phyloP scores from a whole-genome alignment of 2,888 invertebrate genomes.

The Agonopterix alstromeriana region DNA sequence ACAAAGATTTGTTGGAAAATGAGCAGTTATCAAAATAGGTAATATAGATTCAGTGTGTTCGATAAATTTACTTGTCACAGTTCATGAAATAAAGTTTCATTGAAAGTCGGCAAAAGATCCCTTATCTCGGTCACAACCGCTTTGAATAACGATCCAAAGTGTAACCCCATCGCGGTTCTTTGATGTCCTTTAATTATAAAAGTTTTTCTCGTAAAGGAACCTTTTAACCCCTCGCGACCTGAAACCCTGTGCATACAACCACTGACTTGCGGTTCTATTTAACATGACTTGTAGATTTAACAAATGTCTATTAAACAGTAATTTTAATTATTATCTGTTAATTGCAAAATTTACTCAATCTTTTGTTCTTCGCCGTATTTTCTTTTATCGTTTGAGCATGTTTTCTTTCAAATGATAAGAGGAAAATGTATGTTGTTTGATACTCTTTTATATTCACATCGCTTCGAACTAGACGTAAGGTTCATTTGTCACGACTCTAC shows the following conservation, averaged over 20 bases:
- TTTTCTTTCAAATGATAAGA: slow-evolving; percentile 26
- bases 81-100: slow-evolving; percentile 61
- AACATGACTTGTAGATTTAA: slow-evolving; percentile 18
- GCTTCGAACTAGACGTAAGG: slow-evolving; percentile 44
- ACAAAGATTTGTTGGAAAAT: too few relatives aligned
- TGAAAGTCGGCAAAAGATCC: slow-evolving; percentile 62
- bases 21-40: neutral
- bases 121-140: slow-evolving; percentile 65
- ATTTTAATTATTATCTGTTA: neutral
- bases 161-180: slow-evolving; percentile 70
- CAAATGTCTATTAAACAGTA: neutral
- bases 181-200: slow-evolving; percentile 75
- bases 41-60: slow-evolving; percentile 1
- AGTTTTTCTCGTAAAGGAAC: slow-evolving; percentile 64
- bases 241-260: slow-evolving; percentile 16
- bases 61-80: slow-evolving; percentile 52
- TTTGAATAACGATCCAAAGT: slow-evolving; percentile 71
- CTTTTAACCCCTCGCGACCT: slow-evolving; percentile 27
- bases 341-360: too few relatives aligned
- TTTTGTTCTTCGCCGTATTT: too few relatives aligned
- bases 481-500: slow-evolving; percentile 50
- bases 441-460: slow-evolving; percentile 54
- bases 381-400: neutral
- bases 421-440: slow-evolving; percentile 28
- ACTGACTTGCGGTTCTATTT: slow-evolving; percentile 15